Percentiles rank a stretch among this genome's conserved stretches.
phyloP scores from a whole-genome alignment of 2,113 vertebrate species.

The Trogon surrucura region DNA sequence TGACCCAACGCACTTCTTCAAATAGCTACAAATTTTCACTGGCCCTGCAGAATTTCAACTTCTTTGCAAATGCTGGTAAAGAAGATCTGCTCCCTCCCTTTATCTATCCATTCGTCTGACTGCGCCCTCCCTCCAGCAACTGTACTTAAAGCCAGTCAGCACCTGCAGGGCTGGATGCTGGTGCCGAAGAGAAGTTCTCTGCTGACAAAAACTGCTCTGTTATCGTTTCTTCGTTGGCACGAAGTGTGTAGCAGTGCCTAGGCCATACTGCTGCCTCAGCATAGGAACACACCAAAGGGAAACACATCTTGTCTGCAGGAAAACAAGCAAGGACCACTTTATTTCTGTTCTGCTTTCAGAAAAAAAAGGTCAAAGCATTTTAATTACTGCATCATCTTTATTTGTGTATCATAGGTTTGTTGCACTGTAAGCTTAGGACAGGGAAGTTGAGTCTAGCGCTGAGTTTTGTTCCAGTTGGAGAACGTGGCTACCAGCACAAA shows the following conservation, averaged over 20 bases:
- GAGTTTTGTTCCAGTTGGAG: not conserved
- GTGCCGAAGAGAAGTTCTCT: not conserved
- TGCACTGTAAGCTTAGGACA: not conserved
- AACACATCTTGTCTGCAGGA: not conserved
- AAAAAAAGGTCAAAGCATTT: not conserved
- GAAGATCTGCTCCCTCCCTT: not conserved
- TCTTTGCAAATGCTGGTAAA: not conserved
- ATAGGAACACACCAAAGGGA: not conserved
- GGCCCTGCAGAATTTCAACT: not conserved
- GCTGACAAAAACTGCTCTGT: not conserved
- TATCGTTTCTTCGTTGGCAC: not conserved
- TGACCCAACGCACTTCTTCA: not conserved
- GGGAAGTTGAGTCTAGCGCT: not conserved
- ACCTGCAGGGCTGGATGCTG: not conserved
- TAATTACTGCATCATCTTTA: constrained; percentile 31
- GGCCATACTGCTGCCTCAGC: not conserved
- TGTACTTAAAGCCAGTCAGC: not conserved
- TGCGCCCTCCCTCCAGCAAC: not conserved
- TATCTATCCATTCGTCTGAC: not conserved
- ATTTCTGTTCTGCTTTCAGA: not conserved
- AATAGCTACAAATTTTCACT: not conserved
- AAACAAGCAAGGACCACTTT: not conserved
- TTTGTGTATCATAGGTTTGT: not conserved
- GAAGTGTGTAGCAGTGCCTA: not conserved
- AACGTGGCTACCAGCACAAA: not conserved